Evolutionary conservation across 2,113 vertebrate genomes (phyloP), one percentile per base, ranked within the genome.

Genomic region (Calonectris borealis): DNA sequence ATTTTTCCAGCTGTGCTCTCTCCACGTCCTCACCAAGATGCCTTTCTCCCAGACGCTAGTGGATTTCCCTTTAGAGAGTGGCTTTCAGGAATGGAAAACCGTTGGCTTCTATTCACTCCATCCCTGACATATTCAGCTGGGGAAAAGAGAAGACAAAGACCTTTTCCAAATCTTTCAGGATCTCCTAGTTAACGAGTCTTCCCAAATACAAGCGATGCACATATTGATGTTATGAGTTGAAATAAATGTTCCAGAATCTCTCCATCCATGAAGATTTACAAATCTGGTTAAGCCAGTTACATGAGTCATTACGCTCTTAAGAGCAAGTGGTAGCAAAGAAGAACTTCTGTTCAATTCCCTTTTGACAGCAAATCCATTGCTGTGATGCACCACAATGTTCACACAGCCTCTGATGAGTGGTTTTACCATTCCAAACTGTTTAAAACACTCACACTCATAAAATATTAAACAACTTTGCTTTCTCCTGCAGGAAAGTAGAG

Each of bases 401-500:
- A 87, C 86, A 90, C 24, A 93, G 92, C 17, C 86, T 96, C 86
- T 80, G 95, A 92, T 85, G 90, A 96, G 49, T 92, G 79, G 92
- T 96, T 97, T 98, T 97, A 96, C 92, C 76, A 82, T 96, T 96
- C 68, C 80, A 95, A 97, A 96, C 60, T 95, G 72, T 97, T 98
- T 97, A 97, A 98, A 98, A 95, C 88, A 96, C 94, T 98, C 72
- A 95, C 66, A 70, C 60, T 97, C 88, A 97, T 98, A 97, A 97
- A 98, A 98, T 85, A 97, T 97, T 98, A 97, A 97, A 95, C 54
- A 86, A 65, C 62, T 87, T 88, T 83, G 46, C 77, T 97, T 97
- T 97, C 93, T 97, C 58, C 68, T 87, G 86, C 78, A 97, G 78
- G 72, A 93, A 95, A 95, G 76, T 82, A 91, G 84, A 92, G 66